Evolutionary conservation across 2,113 vertebrate species (phyloP), one percentile per base, ranked within the genome.

Genomic region (Sylvia atricapilla): DNA sequence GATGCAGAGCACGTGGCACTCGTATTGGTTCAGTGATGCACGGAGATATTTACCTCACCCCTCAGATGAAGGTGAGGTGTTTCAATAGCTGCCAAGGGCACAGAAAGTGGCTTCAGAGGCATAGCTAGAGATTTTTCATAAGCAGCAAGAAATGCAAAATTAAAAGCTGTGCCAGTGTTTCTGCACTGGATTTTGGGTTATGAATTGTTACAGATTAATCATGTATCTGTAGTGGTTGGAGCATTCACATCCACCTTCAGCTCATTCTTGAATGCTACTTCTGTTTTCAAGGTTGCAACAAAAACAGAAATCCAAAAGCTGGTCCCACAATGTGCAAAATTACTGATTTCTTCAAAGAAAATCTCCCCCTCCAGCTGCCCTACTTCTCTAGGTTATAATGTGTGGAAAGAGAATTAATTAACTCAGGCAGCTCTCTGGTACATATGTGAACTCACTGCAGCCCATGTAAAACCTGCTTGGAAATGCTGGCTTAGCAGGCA

Each of bases 321-420:
- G 23, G 16, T 90, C 94, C 92, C 84, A 90, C 22, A 15, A 84
- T 53, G 78, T 72, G 80, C 60, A 84, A 95, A 95, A 96, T 84
- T 95, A 96, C 89, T 16, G 20, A 73, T 89, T 95, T 93, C 94
- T 96, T 95, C 93, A 90, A 95, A 97, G 86, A 66, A 93, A 96
- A 86, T 60, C 63, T 79, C 75, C 69, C 87, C 89, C 91, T 97
- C 74, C 92, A 84, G 90, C 89, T 96, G 89, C 86, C 88, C 87
- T 95, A 62, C 87, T 95, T 94, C 62, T 83, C 56, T 70, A 87
- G 80, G 72, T 85, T 94, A 53, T 70, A 75, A 85, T 44, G 80
- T 67, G 77, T 90, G 95, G 94, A 97, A 93, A 94, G 95, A 92
- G 93, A 97, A 96, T 97, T 95, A 63, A 95, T 97, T 96, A 98